Percentiles rank a stretch among this genome's conserved stretches.
Conservation (phyloP, 1,140 invertebrate species). For the Trypoxylus dichotomus region DNA sequence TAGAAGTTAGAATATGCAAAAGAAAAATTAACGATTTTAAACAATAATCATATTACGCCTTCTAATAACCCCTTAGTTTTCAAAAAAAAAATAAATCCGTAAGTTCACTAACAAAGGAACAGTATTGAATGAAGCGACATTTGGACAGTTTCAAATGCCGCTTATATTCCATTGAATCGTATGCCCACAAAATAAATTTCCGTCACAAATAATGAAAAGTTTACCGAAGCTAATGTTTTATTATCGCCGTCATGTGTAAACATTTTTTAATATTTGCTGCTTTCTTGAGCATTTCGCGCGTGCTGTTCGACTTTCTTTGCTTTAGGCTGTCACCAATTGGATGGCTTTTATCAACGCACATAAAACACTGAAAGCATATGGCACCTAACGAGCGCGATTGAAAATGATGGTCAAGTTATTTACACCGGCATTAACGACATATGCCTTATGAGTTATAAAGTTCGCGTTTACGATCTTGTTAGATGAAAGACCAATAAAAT, state of each 20-base stretch:
- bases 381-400: neutral
- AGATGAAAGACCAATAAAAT: slow-evolving; percentile 13
- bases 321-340: neutral
- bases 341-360: neutral
- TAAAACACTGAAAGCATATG: neutral
- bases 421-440: slow-evolving; percentile 10
- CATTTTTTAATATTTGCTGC: neutral
- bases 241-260: neutral
- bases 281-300: neutral
- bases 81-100: too few relatives aligned
- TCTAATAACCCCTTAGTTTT: too few relatives aligned
- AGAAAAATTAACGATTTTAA: too few relatives aligned
- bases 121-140: too few relatives aligned
- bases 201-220: neutral
- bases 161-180: neutral
- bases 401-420: slow-evolving; percentile 16
- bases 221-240: neutral
- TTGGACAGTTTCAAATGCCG: too few relatives aligned
- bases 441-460: neutral
- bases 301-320: neutral
- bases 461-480: slow-evolving; percentile 12
- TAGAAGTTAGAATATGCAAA: too few relatives aligned
- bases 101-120: too few relatives aligned
- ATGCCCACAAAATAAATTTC: neutral
- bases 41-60: too few relatives aligned